phyloP scores from a whole-genome alignment of 1,140 invertebrate genomes.

The Macrosteles quadrilineatus region DNA sequence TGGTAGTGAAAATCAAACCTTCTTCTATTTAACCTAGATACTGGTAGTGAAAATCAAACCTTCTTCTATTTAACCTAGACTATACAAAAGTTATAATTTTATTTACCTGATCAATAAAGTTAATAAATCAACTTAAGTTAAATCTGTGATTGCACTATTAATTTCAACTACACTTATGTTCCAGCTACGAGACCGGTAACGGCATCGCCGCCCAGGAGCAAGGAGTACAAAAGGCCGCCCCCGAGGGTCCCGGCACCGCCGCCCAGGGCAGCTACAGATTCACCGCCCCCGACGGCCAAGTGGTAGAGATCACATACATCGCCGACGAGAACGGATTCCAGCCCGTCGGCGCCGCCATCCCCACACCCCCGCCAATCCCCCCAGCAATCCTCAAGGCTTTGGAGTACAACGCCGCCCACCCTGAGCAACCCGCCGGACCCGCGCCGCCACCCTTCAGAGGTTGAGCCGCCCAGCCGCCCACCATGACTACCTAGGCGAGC shows the following conservation, averaged over 20 bases:
- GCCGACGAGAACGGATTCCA: conserved; percentile 79
- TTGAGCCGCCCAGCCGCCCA: background rate
- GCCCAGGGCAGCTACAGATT: conserved; percentile 66
- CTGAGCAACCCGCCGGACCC: conserved; percentile 9
- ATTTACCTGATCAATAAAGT: no score
- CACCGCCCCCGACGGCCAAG: conserved; percentile 61
- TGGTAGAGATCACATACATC: conserved; percentile 65
- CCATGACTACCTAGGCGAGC: no score
- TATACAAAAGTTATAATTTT: no score
- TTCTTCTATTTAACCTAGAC: no score
- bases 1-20: no score
- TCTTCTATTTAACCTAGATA: no score
- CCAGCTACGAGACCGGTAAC: conserved; percentile 67
- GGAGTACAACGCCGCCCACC: conserved; percentile 54
- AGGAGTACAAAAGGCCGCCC: conserved; percentile 67
- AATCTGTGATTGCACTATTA: no score
- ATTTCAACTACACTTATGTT: no score
- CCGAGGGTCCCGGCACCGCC: conserved; percentile 53
- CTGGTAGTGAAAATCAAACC: no score
- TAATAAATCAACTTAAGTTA: no score
- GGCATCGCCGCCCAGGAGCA: conserved; percentile 67
- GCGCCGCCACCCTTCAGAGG: background rate
- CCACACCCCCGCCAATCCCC: conserved; percentile 74
- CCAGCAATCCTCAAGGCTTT: conserved; percentile 49
- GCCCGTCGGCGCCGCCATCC: conserved; percentile 68